Conservation (phyloP, 1,140 invertebrate genomes). For the Rhopalosiphum padi region DNA sequence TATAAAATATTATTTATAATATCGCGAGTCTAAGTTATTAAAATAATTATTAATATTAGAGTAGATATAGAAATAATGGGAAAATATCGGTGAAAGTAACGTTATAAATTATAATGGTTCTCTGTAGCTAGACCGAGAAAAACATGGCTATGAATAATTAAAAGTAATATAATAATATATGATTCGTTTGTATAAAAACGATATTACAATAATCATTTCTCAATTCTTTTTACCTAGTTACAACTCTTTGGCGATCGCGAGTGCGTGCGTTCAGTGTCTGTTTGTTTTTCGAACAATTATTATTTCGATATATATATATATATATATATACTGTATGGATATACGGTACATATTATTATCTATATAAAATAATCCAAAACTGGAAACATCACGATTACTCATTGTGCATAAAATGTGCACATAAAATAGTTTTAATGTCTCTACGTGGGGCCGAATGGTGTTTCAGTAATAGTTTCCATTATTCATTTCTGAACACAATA, state of each 20-base stretch:
- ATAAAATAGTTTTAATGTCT: constrained; percentile 49
- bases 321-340: not conserved
- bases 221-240: not conserved
- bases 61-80: constrained; percentile 23
- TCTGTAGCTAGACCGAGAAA: constrained; percentile 21
- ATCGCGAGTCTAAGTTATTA: constrained; percentile 18
- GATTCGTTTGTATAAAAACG: constrained; percentile 2
- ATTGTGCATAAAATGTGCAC: constrained; percentile 38
- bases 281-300: constrained; percentile 23
- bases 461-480: constrained; percentile 56
- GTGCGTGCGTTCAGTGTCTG: not conserved
- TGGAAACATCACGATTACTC: constrained; percentile 31
- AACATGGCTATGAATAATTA: constrained; percentile 39
- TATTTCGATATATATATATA: not conserved
- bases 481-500: constrained; percentile 55
- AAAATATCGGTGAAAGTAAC: constrained; percentile 49
- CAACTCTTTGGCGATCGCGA: not conserved
- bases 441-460: constrained; percentile 33
- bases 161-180: constrained; percentile 34
- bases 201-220: constrained; percentile 36
- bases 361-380: constrained; percentile 38
- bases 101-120: not conserved
- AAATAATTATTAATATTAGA: constrained; percentile 41
- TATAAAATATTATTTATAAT: constrained; percentile 19
- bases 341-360: not conserved